Conservation (phyloP, 2,797 vertebrate genomes). For the Paguma larvata region DNA sequence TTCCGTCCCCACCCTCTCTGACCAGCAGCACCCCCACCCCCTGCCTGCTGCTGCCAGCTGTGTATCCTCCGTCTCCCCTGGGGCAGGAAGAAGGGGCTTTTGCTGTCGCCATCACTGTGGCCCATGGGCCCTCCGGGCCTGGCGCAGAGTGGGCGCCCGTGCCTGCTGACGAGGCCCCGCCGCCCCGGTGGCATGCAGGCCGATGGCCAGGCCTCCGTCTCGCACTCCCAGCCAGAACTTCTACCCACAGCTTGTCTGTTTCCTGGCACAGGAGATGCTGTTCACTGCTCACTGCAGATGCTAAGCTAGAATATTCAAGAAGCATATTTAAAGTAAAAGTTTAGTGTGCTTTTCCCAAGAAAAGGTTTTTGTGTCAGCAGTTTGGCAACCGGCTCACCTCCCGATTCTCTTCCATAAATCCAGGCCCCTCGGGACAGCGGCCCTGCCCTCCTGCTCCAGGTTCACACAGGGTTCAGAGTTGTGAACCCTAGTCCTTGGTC, state of each 20-base stretch:
- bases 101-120: fast-evolving
- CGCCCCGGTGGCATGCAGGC: fast-evolving
- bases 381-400: background rate
- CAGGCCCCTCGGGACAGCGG: background rate
- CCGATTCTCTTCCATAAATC: background rate
- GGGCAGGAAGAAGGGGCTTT: background rate
- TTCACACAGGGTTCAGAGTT: fast-evolving
- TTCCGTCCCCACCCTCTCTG: background rate
- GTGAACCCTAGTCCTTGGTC: background rate
- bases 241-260: background rate
- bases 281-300: background rate
- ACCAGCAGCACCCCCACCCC: background rate
- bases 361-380: background rate
- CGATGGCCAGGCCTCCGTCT: fast-evolving
- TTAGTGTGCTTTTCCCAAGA: background rate
- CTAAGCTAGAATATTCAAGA: background rate
- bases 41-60: background rate
- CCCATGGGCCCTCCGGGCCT: background rate
- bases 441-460: background rate
- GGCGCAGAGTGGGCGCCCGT: background rate
- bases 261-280: background rate
- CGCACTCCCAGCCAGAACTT: fast-evolving
- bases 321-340: background rate
- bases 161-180: fast-evolving
- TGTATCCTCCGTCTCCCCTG: background rate